Percentiles rank a stretch among this genome's conserved stretches.
These are phyloP conservation scores for Lacanobia oleracea DNA, from an alignment of 2,888 invertebrate species.

Conservation along the genomic window DNA sequence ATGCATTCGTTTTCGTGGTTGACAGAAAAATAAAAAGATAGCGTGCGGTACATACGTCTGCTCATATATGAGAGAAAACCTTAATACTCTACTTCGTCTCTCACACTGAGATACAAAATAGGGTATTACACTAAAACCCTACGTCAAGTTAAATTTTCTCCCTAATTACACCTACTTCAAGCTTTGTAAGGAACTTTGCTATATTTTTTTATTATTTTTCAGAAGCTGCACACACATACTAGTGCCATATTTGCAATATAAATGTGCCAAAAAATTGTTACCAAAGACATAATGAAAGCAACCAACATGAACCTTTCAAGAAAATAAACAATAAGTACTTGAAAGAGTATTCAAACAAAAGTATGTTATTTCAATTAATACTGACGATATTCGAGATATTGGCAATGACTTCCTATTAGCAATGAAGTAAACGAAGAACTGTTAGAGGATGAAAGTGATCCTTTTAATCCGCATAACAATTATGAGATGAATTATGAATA, in stretches of 20 bases:
- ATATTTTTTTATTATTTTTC: constrained; percentile 35
- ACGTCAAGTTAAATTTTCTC: too few species aligned
- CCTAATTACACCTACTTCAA: too few species aligned
- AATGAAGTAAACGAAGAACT: not conserved
- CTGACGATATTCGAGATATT: not conserved
- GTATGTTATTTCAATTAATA: not conserved
- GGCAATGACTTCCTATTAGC: not conserved
- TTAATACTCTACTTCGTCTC: too few species aligned
- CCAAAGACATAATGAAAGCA: not conserved
- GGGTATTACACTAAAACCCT: too few species aligned
- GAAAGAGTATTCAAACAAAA: constrained; percentile 65
- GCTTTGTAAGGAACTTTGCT: too few species aligned
- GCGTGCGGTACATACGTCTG: too few species aligned
- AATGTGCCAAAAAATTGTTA: not conserved
- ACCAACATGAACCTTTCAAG: constrained; percentile 64
- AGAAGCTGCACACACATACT: constrained; percentile 51
- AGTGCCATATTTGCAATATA: constrained; percentile 66
- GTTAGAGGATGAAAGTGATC: not conserved
- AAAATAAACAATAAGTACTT: constrained; percentile 67
- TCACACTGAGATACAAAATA: too few species aligned
- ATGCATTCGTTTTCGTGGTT: too few species aligned
- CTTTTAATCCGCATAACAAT: not conserved
- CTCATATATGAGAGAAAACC: too few species aligned
- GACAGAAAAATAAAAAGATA: too few species aligned
- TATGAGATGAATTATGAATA: not conserved